These are phyloP conservation scores for Enoplosus armatus DNA, from an alignment of 2,797 vertebrate species.

Conservation along the genomic window DNA sequence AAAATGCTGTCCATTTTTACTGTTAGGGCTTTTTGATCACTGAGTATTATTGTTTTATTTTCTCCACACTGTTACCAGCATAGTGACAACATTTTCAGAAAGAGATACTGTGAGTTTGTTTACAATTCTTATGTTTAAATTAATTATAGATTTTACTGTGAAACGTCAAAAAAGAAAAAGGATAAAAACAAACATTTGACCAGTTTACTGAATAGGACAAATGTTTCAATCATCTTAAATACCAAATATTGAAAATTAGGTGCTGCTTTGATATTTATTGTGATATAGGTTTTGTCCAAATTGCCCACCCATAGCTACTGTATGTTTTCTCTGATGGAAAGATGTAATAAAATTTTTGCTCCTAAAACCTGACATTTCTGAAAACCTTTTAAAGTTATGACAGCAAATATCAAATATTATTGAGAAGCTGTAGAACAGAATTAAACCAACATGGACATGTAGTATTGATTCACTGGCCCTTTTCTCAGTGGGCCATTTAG, in stretches of 20 bases:
- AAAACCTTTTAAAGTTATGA: neutral
- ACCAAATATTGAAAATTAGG: neutral
- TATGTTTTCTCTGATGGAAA: neutral
- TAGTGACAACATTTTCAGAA: too few species aligned
- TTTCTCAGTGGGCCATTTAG: conserved; percentile 76
- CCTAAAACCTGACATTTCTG: neutral
- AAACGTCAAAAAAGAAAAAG: neutral
- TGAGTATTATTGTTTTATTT: too few species aligned
- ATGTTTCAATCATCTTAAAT: conserved; percentile 7
- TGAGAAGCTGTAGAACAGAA: conserved; percentile 18
- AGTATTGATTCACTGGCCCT: conserved; percentile 55
- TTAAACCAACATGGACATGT: conserved; percentile 21
- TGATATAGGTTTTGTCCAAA: neutral
- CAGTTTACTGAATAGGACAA: neutral
- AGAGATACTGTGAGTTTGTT: neutral
- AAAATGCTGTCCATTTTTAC: neutral
- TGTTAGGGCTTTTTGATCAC: neutral
- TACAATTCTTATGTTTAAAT: neutral
- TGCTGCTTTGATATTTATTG: neutral
- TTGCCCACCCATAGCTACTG: neutral
- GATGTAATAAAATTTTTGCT: neutral
- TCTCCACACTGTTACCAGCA: too few species aligned
- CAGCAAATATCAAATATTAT: conserved; percentile 28
- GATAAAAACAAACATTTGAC: neutral
- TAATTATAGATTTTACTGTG: neutral